A percentile compares a stretch with the other conserved stretches of the same genome.
Conservation (phyloP, 1,140 invertebrate species). For the Drosophila lini region DNA sequence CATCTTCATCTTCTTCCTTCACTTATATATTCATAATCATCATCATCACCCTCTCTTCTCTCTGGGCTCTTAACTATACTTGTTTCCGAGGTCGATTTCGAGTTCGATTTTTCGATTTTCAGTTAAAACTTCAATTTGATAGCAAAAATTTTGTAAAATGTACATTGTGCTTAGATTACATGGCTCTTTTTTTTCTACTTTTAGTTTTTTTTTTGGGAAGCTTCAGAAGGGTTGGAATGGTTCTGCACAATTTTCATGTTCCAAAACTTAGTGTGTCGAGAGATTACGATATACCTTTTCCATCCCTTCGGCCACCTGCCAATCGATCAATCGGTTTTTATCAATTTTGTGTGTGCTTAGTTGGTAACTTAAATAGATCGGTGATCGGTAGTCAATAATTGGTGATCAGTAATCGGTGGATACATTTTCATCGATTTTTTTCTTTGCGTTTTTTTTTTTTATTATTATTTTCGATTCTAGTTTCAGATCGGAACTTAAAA, state of each 20-base stretch:
- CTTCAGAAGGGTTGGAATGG: constrained; percentile 7
- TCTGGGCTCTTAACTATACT: constrained; percentile 22
- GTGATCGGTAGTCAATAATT: constrained; percentile 5
- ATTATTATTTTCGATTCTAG: constrained; percentile 2
- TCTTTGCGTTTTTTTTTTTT: background rate
- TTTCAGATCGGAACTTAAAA: constrained; percentile 61
- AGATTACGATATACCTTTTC: background rate
- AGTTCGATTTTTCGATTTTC: constrained; percentile 5
- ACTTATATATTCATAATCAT: constrained; percentile 10
- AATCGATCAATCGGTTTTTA: constrained; percentile 24
- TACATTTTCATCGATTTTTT: constrained; percentile 41
- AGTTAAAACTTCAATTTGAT: constrained; percentile 39
- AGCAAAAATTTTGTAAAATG: constrained; percentile 32
- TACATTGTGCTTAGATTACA: constrained; percentile 52
- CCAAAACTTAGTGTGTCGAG: background rate
- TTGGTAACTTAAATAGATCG: constrained; percentile 60
- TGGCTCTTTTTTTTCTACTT: constrained; percentile 6
- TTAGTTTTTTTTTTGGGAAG: background rate
- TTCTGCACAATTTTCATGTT: background rate
- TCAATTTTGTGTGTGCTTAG: constrained; percentile 54
- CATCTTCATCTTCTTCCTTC: constrained; percentile 7
- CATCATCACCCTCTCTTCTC: constrained; percentile 47
- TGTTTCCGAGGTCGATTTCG: constrained; percentile 15
- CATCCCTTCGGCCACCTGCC: constrained; percentile 11
- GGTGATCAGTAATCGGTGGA: constrained; percentile 13